phyloP scores from a whole-genome alignment of 1,140 invertebrate species.

The Leptinotarsa texana region DNA sequence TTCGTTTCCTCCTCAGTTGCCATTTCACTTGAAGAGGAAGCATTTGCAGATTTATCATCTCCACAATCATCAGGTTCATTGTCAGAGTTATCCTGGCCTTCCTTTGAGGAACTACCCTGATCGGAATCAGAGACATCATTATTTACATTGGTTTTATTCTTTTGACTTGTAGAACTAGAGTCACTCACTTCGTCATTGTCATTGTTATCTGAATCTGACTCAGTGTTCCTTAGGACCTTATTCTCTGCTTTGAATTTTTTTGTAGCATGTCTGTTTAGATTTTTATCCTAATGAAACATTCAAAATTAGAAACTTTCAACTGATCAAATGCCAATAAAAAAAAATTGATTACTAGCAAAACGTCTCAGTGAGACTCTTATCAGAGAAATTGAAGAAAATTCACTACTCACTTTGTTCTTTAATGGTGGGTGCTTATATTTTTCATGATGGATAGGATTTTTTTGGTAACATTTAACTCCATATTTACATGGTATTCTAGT shows the following conservation, averaged over 20 bases:
- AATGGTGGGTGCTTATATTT: slow-evolving; percentile 76
- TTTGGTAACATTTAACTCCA: slow-evolving; percentile 81
- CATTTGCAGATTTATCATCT: not conserved
- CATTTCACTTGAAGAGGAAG: no score
- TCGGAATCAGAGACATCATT: slow-evolving; percentile 42
- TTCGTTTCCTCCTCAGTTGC: not conserved
- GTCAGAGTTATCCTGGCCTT: slow-evolving; percentile 12
- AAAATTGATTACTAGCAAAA: no score
- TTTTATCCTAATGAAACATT: slow-evolving; percentile 10
- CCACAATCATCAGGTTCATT: slow-evolving; percentile 15
- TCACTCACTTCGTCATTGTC: slow-evolving; percentile 36
- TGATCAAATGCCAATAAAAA: not conserved
- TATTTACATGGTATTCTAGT: slow-evolving; percentile 71
- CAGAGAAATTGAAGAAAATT: not conserved
- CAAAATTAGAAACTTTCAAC: not conserved
- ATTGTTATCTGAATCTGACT: slow-evolving; percentile 12
- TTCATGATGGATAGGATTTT: slow-evolving; percentile 74
- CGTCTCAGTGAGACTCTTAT: no score
- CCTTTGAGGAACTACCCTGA: slow-evolving; percentile 26
- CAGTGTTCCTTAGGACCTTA: slow-evolving; percentile 4
- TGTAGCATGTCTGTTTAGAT: not conserved
- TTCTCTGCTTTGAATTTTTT: slow-evolving; percentile 29
- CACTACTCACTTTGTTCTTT: slow-evolving; percentile 35
- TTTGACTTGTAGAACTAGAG: slow-evolving; percentile 30
- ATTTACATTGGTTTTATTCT: slow-evolving; percentile 35